Evolutionary conservation across 2,888 invertebrate genomes (phyloP), one percentile per base, ranked within the genome.

Genomic region (Tubulanus polymorphus): DNA sequence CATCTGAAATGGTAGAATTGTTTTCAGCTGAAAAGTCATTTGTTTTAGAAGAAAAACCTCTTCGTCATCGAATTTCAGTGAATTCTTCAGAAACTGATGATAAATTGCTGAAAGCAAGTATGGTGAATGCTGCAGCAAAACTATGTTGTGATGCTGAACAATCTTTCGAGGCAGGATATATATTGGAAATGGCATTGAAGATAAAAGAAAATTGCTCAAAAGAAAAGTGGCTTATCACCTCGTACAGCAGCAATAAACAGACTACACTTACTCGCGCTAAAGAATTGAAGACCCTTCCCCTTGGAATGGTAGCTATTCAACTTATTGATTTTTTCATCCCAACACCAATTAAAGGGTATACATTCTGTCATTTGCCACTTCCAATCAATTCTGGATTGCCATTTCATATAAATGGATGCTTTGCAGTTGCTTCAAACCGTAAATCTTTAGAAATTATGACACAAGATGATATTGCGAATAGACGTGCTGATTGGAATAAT

Each of bases 331-430:
- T 20, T 23, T 3, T 3, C 6, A 15, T 20, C 23, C 20, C 20
- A 63, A 30, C 66, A 62, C 37, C 56, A 66, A 10, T 51, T 28
- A 48, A 35, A n/a, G 65, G 65, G 3, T 63, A 61, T 35, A 28
- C 73, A 1, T 76, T 74, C 61, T 72, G 73, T 55, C 76, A 65
- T 54, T 56, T 76, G 23, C 75, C 74, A 1, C 62, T 75, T 10
- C 72, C 75, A 25, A 60, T 71, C 10, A 54, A 56, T 25, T 64
- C 65, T 29, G 57, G 59, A 1, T 63, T 75, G 28, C 69, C 70
- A 2, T 64, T 74, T 27, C 73, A 74, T 55, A 57, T 76, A 6
- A 76, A 74, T 53, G 73, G 69, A 1, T 63, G 68, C 8, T 76
- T 76, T 61, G 63, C 71, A 5, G 63, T 75, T 3, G 66, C 67